Evolutionary conservation across 1,140 invertebrate genomes (phyloP).

Genomic region (Pachypsylla venusta): DNA sequence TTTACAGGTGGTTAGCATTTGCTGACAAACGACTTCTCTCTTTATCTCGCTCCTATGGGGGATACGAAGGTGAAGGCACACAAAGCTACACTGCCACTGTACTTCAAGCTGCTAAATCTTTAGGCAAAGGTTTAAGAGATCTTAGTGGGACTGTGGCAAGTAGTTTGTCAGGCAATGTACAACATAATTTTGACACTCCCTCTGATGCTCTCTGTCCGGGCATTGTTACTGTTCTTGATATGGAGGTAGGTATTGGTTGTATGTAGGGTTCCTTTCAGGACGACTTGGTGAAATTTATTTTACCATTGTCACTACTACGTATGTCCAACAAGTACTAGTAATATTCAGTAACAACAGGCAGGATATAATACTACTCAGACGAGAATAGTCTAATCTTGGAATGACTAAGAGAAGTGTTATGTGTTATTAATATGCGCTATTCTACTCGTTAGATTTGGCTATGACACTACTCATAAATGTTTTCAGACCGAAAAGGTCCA

Average conservation of each 20-base stretch:
- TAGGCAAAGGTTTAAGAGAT: constrained; percentile 68
- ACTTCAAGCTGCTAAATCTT: constrained; percentile 83
- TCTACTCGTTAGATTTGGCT: too few species aligned
- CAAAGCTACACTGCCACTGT: constrained; percentile 91
- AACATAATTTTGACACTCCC: constrained; percentile 30
- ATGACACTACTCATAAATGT: too few species aligned
- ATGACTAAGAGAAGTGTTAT: too few species aligned
- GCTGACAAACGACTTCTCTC: constrained; percentile 42
- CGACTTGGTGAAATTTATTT: too few species aligned
- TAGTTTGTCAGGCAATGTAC: constrained; percentile 52
- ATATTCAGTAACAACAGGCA: too few species aligned
- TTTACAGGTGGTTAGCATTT: constrained; percentile 41
- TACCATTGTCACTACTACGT: too few species aligned
- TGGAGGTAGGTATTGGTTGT: constrained; percentile 43
- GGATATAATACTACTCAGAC: too few species aligned
- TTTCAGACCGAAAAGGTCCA: too few species aligned
- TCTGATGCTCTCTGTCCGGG: constrained; percentile 50
- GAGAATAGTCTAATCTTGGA: too few species aligned
- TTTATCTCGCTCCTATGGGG: constrained; percentile 41
- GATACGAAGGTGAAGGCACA: constrained; percentile 41
- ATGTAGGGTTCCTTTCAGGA: too few species aligned
- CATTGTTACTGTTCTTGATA: constrained; percentile 75
- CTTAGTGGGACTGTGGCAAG: constrained; percentile 88
- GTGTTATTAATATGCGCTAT: too few species aligned
- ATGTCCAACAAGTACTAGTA: too few species aligned